Evolutionary conservation across 2,797 vertebrate species (phyloP).

Genomic region (Chromis chromis): DNA sequence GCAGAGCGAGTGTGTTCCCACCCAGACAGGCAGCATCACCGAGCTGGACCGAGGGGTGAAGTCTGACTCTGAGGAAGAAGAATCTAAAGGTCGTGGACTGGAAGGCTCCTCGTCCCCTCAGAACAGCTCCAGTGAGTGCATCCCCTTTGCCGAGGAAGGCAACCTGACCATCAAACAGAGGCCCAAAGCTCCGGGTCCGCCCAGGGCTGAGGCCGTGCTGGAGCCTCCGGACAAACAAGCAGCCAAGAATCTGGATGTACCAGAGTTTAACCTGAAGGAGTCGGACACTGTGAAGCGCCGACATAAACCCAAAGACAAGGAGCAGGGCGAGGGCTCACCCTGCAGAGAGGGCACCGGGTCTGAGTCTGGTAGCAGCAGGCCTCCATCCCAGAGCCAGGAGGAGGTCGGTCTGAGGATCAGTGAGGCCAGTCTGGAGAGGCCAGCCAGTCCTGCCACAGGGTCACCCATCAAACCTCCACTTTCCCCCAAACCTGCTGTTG

Average conservation of each 20-base stretch:
- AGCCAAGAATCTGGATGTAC: constrained; percentile 66
- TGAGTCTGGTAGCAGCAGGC: constrained; percentile 9
- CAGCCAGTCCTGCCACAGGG: constrained; percentile 73
- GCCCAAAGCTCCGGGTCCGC: constrained; percentile 86
- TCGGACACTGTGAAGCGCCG: constrained; percentile 96
- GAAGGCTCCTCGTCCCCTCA: constrained; percentile 85
- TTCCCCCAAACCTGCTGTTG: constrained; percentile 77
- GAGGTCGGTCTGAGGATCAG: constrained; percentile 53
- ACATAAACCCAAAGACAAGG: constrained; percentile 91
- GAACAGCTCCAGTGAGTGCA: constrained; percentile 95
- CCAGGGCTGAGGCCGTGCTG: constrained; percentile 65
- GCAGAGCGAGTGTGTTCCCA: constrained; percentile 83
- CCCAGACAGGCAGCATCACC: background rate
- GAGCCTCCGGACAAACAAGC: constrained; percentile 63
- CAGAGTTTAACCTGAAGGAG: constrained; percentile 94
- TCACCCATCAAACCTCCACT: constrained; percentile 70
- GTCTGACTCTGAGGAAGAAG: constrained; percentile 88
- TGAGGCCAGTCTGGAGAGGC: constrained; percentile 74
- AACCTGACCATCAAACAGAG: constrained; percentile 98
- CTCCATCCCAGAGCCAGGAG: constrained; percentile 52
- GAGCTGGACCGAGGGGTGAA: constrained; percentile 62
- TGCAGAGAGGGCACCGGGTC: constrained; percentile 68
- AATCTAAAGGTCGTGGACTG: constrained; percentile 32
- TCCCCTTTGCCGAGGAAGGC: constrained; percentile 97
- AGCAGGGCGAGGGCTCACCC: constrained; percentile 74